Percentiles rank a stretch among this genome's conserved stretches.
These are phyloP conservation scores for Cichladusa arquata DNA, from an alignment of 2,113 vertebrate species.

Conservation along the genomic window DNA sequence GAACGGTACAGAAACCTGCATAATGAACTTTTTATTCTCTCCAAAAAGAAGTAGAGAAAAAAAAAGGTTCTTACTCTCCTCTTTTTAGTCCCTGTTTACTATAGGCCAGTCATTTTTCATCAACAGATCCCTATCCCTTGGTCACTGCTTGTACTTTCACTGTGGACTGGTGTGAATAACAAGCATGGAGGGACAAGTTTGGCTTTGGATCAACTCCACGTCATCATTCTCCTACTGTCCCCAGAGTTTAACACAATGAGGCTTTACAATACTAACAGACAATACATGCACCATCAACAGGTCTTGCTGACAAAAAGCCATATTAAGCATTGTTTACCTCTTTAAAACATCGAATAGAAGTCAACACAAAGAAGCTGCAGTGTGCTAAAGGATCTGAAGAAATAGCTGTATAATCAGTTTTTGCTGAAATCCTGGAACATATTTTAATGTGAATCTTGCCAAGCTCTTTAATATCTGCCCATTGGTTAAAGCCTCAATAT, in stretches of 20 bases:
- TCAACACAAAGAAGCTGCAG: neutral
- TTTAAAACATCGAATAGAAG: neutral
- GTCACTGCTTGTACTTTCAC: neutral
- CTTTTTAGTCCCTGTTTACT: neutral
- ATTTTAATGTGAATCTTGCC: slow-evolving; percentile 3
- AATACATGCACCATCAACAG: neutral
- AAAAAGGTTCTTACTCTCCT: neutral
- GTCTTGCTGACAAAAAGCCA: neutral
- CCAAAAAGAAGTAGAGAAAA: neutral
- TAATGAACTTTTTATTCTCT: neutral
- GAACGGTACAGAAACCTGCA: neutral
- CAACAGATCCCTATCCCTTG: neutral
- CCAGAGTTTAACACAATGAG: neutral
- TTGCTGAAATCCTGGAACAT: neutral
- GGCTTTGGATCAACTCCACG: neutral
- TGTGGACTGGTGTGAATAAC: neutral
- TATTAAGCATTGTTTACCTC: neutral
- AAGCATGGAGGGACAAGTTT: neutral
- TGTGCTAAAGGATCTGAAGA: neutral
- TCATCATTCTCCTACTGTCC: neutral
- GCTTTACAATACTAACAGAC: neutral
- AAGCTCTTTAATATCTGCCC: neutral
- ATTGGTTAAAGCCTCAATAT: neutral
- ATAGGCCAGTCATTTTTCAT: neutral
- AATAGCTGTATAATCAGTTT: neutral